Conservation (phyloP, 2,888 invertebrate genomes). For the Therioaphis trifolii region DNA sequence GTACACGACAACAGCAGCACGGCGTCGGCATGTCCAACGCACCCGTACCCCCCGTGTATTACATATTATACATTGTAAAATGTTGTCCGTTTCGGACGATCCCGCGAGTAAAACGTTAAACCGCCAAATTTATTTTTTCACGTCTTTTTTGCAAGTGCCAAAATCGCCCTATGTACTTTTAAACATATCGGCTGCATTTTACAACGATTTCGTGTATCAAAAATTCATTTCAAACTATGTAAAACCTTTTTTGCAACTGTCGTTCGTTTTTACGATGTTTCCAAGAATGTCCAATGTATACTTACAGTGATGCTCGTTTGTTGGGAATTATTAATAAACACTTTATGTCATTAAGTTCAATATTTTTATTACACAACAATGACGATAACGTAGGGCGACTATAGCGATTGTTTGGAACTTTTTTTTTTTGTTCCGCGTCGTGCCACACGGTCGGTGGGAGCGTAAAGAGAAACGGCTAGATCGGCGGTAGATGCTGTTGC, state of each 20-base stretch:
- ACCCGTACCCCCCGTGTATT: not conserved
- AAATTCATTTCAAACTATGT: not conserved
- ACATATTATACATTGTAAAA: conserved; percentile 6
- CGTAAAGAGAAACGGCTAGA: conserved; percentile 44
- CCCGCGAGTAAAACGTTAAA: not conserved
- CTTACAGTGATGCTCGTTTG: too few relatives aligned
- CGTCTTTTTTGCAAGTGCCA: not conserved
- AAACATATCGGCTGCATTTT: not conserved
- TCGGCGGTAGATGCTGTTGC: not conserved
- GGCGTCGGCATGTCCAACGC: conserved; percentile 38
- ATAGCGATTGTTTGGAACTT: conserved; percentile 38
- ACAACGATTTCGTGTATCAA: not conserved
- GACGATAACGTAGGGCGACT: not conserved
- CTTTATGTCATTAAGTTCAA: not conserved
- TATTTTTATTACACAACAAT: not conserved
- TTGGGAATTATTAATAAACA: too few relatives aligned
- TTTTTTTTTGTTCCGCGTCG: conserved; percentile 4
- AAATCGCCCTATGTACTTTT: too few relatives aligned
- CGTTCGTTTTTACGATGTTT: not conserved
- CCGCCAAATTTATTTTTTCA: not conserved
- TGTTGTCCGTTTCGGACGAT: not conserved
- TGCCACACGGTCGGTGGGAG: conserved; percentile 13
- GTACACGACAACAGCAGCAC: conserved; percentile 11
- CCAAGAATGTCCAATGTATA: not conserved
- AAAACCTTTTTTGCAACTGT: not conserved